Base-by-base conservation (phyloP, 1,140 invertebrate species). In the Drosophila sp. region DNA sequence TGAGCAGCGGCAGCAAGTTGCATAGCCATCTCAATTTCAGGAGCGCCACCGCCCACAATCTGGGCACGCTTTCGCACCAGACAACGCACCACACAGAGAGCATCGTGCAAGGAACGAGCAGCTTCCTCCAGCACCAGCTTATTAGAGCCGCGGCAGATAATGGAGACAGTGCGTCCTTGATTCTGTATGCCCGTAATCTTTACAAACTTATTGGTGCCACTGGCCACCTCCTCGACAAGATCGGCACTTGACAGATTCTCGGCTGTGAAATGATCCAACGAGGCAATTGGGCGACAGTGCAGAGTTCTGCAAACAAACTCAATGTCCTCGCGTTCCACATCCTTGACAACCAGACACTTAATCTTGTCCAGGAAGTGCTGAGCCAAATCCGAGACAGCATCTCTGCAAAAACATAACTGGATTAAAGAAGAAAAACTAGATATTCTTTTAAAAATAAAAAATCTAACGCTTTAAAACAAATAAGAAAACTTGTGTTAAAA, bases 351-450 rank as follows among this genome's bases (percentile, higher is more conserved):
- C 96, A 99, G 97, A 41, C 99, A 98, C 92, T 99, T 99, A 92
- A 99, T 98, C 94, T 99, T 99, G 87, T 99, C 98, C 73, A 99
- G 93, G 93, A 99, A 99, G 92, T 99, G 99, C 76, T 99, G 94
- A 2, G 99, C 98, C 76, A 99, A 93, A 92, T 99, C 99, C 89
- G 96, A 99, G 8, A 99, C 93, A 18, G 99, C 98, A 95, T 99
- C 99, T 78, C 82, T 86, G 6, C 0, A 45, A 36, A 2, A 16
- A 8, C 0, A 53, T 5, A 27, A 27, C 5, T 27, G 5, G 25
- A n/a, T n/a, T n/a, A n/a, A n/a, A n/a, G n/a, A n/a, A n/a, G n/a
- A n/a, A n/a, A n/a, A n/a, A n/a, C n/a, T n/a, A n/a, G n/a, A n/a
- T n/a, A n/a, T n/a, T n/a, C n/a, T n/a, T n/a, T n/a, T n/a, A n/a